A percentile compares a stretch with the other conserved stretches of the same genome.
phyloP scores from a whole-genome alignment of 2,888 invertebrate species.

The Pristionchus mayeri region DNA sequence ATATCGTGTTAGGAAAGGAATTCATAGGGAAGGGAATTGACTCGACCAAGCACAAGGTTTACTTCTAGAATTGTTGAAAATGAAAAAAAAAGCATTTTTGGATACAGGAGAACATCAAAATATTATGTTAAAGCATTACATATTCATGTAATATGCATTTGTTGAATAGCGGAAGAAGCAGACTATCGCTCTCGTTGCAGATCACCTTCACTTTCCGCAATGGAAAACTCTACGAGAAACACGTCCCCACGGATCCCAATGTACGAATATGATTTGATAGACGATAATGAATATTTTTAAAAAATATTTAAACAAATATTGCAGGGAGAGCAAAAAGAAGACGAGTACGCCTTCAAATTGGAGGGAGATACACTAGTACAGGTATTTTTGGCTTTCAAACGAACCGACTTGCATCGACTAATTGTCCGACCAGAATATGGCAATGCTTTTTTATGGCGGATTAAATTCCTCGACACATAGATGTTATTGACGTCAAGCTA shows the following conservation, averaged over 20 bases:
- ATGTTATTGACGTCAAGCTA: too few relatives aligned
- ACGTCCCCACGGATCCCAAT: constrained; percentile 58
- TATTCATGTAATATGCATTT: too few relatives aligned
- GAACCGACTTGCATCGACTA: too few relatives aligned
- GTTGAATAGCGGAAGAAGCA: too few relatives aligned
- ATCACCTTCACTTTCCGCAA: constrained; percentile 62
- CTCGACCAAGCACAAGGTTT: constrained; percentile 69
- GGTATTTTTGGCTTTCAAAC: too few relatives aligned
- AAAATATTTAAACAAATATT: constrained; percentile 40
- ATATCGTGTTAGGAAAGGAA: constrained; percentile 66
- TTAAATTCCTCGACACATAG: too few relatives aligned
- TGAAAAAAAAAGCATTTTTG: not conserved
- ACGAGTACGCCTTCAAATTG: constrained; percentile 68
- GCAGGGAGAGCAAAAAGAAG: constrained; percentile 70
- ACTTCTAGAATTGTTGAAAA: not conserved
- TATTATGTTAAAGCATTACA: too few relatives aligned
- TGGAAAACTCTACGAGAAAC: constrained; percentile 63
- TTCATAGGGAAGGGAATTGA: constrained; percentile 74
- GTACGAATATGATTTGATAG: not conserved
- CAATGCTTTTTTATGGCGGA: too few relatives aligned
- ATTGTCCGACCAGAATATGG: too few relatives aligned
- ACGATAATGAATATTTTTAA: too few relatives aligned
- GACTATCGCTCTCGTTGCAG: too few relatives aligned
- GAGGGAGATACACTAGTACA: not conserved
- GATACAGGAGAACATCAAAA: not conserved